Evolutionary conservation across 2,797 vertebrate genomes (phyloP), one percentile per base, ranked within the genome.

Genomic region (Catamblyrhynchus diadema): DNA sequence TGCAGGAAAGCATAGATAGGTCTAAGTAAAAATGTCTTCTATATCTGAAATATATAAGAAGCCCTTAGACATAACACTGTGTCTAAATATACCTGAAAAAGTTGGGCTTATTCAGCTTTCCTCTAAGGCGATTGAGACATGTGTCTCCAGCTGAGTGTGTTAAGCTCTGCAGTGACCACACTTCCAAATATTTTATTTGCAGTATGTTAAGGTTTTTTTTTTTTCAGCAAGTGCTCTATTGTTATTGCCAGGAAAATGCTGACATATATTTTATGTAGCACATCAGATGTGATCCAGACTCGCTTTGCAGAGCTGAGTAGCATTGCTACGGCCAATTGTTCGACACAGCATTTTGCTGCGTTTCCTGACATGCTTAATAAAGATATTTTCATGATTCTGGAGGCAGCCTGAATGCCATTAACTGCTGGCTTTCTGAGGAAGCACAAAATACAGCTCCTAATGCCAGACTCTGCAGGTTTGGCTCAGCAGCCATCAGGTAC

Each of bases 331-430:
- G 94, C 96, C 92, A n/a, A 75, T 92, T 95, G 94, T 96, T 95
- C 75, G 7, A 61, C 74, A 65, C 88, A 59, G 86, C 84, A 10
- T 65, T 96, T 83, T 27, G 72, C 91, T 92, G 12, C 47, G 50
- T 94, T 88, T 82, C 35, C 96, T 94, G 94, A 93, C 94, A 90
- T 75, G 86, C 92, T 96, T 96, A 95, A 96, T 96, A 96, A 96
- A 97, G 95, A 96, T 91, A 74, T 91, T 94, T 72, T 47, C 96
- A 53, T 94, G 86, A 93, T 78, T 78, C 75, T 44, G 27, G 62
- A 72, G 88, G 94, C 84, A 72, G 72, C 35, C 93, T 81, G 95
- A 96, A 94, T 96, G 93, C 95, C 86, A 91, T 92, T 91, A 94
- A 71, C 74, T 90, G 86, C 93, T 72, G 93, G 42, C 86, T 94